Conservation (phyloP, 2,797 vertebrate genomes). For the Spatula versicolor region DNA sequence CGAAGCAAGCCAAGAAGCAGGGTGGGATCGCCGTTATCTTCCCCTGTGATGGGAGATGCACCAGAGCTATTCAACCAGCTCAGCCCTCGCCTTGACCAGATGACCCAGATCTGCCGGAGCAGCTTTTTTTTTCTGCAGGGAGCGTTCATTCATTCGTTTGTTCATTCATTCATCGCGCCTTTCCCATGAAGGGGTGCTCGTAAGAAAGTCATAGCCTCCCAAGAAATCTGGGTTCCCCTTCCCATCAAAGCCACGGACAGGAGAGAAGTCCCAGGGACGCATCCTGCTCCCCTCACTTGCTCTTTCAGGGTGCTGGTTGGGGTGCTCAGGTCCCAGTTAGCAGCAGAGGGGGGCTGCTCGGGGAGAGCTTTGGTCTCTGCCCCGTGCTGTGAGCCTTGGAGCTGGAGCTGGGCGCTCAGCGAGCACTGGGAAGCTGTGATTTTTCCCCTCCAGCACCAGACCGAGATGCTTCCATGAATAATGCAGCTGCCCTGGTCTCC, state of each 20-base stretch:
- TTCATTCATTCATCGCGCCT: accelerated
- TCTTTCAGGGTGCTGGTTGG: accelerated
- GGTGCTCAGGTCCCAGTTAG: background rate
- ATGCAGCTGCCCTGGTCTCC: background rate
- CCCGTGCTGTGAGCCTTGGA: background rate
- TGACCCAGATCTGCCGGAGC: background rate
- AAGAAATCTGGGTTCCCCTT: background rate
- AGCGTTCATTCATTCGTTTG: background rate
- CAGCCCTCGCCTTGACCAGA: background rate
- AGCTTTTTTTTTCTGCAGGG: background rate
- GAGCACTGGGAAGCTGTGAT: background rate
- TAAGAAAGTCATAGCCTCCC: background rate
- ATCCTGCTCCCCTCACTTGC: background rate
- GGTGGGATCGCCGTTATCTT: background rate
- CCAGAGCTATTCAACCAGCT: background rate
- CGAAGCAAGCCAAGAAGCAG: background rate
- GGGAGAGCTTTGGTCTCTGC: background rate
- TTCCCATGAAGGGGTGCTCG: background rate
- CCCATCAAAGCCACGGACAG: accelerated
- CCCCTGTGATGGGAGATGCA: background rate
- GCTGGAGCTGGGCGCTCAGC: background rate
- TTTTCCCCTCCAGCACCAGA: background rate
- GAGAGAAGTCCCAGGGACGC: background rate
- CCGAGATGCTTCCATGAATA: background rate
- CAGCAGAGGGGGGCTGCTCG: background rate